Evolutionary conservation across 1,140 invertebrate genomes (phyloP).

Genomic region (Steinernema khuongi): DNA sequence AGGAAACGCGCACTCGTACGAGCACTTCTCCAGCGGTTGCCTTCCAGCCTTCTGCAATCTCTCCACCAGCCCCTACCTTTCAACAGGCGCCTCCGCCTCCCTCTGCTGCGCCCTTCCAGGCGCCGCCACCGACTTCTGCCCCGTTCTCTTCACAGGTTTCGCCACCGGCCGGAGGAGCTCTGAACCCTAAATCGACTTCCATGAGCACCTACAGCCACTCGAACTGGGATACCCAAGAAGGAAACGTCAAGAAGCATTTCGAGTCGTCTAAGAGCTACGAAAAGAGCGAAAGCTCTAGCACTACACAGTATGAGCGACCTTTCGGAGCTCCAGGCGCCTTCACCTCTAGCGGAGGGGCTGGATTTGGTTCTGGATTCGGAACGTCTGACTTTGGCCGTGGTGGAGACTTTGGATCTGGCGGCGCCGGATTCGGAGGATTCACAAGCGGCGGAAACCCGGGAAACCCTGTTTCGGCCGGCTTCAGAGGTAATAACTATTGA

Average conservation of each 20-base stretch:
- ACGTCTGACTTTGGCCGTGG: background rate
- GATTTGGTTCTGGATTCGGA: constrained; percentile 17
- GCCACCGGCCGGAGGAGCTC: background rate
- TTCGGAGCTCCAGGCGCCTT: background rate
- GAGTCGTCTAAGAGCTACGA: constrained; percentile 2
- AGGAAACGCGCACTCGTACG: background rate
- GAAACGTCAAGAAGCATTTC: constrained; percentile 6
- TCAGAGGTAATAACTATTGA: background rate
- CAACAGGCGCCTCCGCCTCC: background rate
- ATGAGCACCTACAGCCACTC: constrained; percentile 7
- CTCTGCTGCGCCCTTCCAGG: no score
- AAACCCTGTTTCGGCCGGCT: background rate
- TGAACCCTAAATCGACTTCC: background rate
- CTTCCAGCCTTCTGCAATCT: background rate
- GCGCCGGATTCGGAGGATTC: background rate
- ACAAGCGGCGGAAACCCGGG: background rate
- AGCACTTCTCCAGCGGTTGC: background rate
- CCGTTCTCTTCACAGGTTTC: background rate
- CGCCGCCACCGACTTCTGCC: no score
- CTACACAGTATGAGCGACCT: background rate
- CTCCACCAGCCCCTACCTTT: background rate
- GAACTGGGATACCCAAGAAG: background rate
- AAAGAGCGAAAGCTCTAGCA: constrained; percentile 10
- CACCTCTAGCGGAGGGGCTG: background rate
- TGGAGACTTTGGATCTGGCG: background rate